Base-by-base conservation (phyloP, 2,113 vertebrate species). In the Ciconia boyciana region DNA sequence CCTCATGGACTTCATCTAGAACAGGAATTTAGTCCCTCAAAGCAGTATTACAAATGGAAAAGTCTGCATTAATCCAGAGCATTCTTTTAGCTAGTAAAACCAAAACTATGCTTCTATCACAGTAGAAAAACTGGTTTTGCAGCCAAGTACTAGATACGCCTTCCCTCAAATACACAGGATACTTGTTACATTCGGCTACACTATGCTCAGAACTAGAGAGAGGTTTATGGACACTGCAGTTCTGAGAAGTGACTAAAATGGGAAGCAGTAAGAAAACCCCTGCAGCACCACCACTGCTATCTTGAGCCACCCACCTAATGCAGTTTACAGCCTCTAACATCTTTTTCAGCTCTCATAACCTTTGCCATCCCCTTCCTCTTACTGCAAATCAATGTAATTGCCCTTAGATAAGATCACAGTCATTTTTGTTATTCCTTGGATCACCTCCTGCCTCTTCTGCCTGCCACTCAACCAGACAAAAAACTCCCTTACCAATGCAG, bases 201-300 rank as follows among this genome's bases (percentile, higher is more conserved):
- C 2, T 2, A 25, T 2, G n/a, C 6, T 43, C 65, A 39, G 54
- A 70, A 25, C 8, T 6, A 21, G 0, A 31, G 18, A 16, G 52
- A 1, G 2, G 32, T 72, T 14, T 9, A 21, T 5, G 7, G 41
- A n/a, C 54, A 4, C 21, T 4, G 15, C 16, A 71, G 66, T 22
- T 82, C 60, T 22, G 46, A 43, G 28, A 66, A 74, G 28, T 1
- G 22, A n/a, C 51, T 43, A 52, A 25, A 61, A 10, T 2, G 29
- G 36, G 21, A 81, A 66, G 65, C 25, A 24, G 51, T 12, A 25
- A 43, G 19, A 32, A 57, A 46, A 39, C 20, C 5, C 28, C 48
- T 22, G 46, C 31, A 71, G 75, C 55, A 64, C 16, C 57, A 54
- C 17, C 39, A 21, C 43, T 16, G 54, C 65, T 19, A 5, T 13